Conservation (phyloP, 2,888 invertebrate species). For the Cremastinae sp. region DNA sequence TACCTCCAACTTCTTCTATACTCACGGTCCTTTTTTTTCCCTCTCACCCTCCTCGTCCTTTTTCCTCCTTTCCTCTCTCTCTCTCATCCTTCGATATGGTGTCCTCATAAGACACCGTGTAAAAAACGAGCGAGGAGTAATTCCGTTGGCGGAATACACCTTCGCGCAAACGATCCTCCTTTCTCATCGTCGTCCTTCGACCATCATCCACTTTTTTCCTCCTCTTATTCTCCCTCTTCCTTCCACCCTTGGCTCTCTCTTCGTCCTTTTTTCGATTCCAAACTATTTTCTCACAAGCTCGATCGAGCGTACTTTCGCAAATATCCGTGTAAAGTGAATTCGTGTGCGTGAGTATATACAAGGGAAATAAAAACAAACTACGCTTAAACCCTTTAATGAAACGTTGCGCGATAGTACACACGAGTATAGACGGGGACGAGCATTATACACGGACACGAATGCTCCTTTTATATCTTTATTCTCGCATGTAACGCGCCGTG, state of each 20-base stretch:
- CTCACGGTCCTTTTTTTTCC: slow-evolving; percentile 27
- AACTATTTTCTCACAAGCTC: slow-evolving; percentile 1
- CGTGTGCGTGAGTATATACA: slow-evolving; percentile 7
- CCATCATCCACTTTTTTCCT: slow-evolving; percentile 18
- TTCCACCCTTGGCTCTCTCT: slow-evolving; percentile 11
- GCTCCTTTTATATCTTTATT: too few species aligned
- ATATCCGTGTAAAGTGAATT: neutral
- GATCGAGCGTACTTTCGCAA: slow-evolving; percentile 11
- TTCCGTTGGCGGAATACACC: slow-evolving; percentile 47
- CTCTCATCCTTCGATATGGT: slow-evolving; percentile 8
- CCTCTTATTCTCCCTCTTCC: slow-evolving; percentile 10
- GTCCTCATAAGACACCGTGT: slow-evolving; percentile 45
- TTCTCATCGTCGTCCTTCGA: slow-evolving; percentile 59
- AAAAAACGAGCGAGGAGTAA: slow-evolving; percentile 51
- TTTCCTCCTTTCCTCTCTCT: slow-evolving; percentile 46
- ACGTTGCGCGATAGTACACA: slow-evolving; percentile 9
- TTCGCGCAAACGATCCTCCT: slow-evolving; percentile 55
- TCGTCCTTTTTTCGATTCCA: neutral
- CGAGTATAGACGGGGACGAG: neutral
- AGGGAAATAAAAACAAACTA: slow-evolving; percentile 16
- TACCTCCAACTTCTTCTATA: neutral
- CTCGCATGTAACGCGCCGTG: too few species aligned
- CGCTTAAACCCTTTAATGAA: slow-evolving; percentile 31
- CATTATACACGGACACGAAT: neutral
- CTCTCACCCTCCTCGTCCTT: slow-evolving; percentile 61